Conservation (phyloP, 2,113 vertebrate genomes). For the Heptranchias perlo region DNA sequence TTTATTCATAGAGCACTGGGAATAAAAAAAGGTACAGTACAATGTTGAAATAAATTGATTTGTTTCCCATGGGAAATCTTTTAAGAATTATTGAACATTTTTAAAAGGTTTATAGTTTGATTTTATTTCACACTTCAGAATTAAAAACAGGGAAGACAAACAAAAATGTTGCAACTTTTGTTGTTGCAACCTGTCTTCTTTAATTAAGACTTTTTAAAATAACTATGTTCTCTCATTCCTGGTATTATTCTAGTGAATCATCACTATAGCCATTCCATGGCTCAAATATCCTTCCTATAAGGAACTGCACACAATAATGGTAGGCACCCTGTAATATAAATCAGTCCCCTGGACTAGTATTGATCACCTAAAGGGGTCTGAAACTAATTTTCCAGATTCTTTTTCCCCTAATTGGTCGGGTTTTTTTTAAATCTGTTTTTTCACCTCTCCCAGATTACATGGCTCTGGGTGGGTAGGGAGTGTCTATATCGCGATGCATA, state of each 20-base stretch:
- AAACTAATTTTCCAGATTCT: neutral
- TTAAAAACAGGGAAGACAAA: neutral
- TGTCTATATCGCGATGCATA: neutral
- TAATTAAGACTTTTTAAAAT: neutral
- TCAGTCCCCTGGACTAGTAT: neutral
- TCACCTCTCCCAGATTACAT: neutral
- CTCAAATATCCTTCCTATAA: neutral
- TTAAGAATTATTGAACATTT: constrained; percentile 21
- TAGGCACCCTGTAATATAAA: neutral
- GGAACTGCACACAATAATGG: neutral
- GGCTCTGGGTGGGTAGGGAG: neutral
- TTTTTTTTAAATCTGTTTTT: neutral
- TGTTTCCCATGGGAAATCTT: neutral
- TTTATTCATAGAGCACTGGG: neutral
- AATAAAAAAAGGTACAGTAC: neutral
- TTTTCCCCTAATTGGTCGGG: neutral
- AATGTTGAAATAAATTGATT: neutral
- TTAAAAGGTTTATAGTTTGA: neutral
- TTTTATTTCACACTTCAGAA: neutral
- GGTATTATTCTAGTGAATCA: neutral
- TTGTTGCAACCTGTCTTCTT: neutral
- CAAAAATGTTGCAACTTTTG: neutral
- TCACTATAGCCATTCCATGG: neutral
- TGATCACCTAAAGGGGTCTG: neutral
- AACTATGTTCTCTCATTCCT: neutral